A percentile compares a stretch with the other conserved stretches of the same genome.
Conservation (phyloP, 2,113 vertebrate genomes). For the Colistium nudipinnis region DNA sequence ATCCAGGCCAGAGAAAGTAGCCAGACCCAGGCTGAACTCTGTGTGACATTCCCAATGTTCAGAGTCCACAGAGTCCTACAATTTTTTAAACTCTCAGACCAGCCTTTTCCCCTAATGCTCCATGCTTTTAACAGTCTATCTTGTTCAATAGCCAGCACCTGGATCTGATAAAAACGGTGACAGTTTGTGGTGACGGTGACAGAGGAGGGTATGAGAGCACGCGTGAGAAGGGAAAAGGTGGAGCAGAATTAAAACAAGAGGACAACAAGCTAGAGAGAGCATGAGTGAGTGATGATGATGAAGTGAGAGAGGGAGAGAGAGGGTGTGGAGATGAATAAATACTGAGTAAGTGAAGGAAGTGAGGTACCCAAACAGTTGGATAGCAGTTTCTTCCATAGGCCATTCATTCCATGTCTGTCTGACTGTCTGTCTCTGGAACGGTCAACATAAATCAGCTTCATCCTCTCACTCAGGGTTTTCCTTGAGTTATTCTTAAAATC, state of each 20-base stretch:
- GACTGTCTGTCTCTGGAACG: conserved; percentile 43
- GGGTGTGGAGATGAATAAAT: conserved; percentile 53
- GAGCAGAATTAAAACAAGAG: no score
- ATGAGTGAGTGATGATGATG: conserved; percentile 52
- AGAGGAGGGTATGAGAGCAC: conserved; percentile 40
- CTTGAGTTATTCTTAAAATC: no score
- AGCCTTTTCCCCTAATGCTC: conserved; percentile 18
- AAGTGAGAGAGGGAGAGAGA: conserved; percentile 57
- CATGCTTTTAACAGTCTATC: conserved; percentile 32
- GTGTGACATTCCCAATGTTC: conserved; percentile 52
- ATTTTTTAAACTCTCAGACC: conserved; percentile 46
- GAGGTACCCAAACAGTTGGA: conserved; percentile 69
- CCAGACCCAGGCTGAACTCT: conserved; percentile 57
- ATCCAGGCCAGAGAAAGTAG: conserved; percentile 37
- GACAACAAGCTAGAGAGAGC: neutral
- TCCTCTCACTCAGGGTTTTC: conserved; percentile 48
- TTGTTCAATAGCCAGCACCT: conserved; percentile 63
- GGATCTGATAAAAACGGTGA: conserved; percentile 69
- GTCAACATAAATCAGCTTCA: conserved; percentile 34
- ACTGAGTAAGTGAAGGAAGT: conserved; percentile 72
- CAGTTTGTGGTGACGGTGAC: conserved; percentile 57
- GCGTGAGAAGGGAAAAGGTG: no score
- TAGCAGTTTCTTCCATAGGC: conserved; percentile 51
- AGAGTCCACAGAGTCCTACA: conserved; percentile 6
- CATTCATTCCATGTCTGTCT: conserved; percentile 61